Conservation (phyloP, 2,888 invertebrate species). For the Eupeodes luniger region DNA sequence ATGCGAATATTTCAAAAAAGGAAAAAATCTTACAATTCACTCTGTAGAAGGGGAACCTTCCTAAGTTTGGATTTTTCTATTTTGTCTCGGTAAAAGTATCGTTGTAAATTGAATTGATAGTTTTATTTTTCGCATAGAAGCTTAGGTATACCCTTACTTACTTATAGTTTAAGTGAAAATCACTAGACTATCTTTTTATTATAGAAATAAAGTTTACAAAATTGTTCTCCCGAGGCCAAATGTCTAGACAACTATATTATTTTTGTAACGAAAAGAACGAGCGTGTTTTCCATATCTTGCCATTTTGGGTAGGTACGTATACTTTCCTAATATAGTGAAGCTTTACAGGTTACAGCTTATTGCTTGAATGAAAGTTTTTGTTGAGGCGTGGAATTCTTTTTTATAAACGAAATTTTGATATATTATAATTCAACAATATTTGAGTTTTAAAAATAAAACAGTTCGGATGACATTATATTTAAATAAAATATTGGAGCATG, state of each 20-base stretch:
- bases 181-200: conserved; percentile 63
- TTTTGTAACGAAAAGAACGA: conserved; percentile 1
- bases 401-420: too few species aligned
- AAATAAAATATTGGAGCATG: too few species aligned
- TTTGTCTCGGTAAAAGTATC: conserved; percentile 8
- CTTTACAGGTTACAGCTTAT: too few species aligned
- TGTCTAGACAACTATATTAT: conserved; percentile 62
- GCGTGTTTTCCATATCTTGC: background rate
- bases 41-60: background rate
- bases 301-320: too few species aligned
- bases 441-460: too few species aligned
- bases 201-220: conserved; percentile 37
- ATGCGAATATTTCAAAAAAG: conserved; percentile 45
- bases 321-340: too few species aligned
- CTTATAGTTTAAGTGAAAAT: conserved; percentile 26
- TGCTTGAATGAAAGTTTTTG: too few species aligned
- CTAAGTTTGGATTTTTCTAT: conserved; percentile 1
- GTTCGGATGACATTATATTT: too few species aligned
- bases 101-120: conserved; percentile 57
- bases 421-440: too few species aligned
- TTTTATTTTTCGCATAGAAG: background rate
- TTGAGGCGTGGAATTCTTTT: too few species aligned
- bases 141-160: too few species aligned
- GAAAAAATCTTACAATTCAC: background rate
- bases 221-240: conserved; percentile 62